Evolutionary conservation across 2,113 vertebrate genomes (phyloP).

Genomic region (Phalacrocorax aristotelis): DNA sequence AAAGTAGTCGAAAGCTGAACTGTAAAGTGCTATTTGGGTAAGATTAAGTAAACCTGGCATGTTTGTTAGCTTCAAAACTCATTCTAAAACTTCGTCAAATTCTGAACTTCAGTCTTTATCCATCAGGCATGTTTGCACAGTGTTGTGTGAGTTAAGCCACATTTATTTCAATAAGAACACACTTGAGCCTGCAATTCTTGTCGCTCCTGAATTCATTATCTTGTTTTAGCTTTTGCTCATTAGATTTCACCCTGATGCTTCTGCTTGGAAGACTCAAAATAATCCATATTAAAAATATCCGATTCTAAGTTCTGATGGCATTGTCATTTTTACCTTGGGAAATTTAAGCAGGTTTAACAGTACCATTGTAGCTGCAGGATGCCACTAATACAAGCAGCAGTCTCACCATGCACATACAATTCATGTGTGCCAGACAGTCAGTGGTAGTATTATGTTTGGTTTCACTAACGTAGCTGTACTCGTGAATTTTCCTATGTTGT

Average conservation of each 20-base stretch:
- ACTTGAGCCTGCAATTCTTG: neutral
- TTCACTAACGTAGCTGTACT: neutral
- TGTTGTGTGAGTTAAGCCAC: neutral
- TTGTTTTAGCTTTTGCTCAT: neutral
- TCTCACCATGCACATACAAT: fast-evolving
- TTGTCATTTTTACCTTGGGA: neutral
- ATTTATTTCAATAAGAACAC: neutral
- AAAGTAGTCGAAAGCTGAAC: neutral
- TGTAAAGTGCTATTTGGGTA: neutral
- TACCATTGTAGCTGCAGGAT: neutral
- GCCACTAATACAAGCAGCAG: neutral
- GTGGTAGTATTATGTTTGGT: neutral
- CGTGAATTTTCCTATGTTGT: neutral
- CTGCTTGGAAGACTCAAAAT: neutral
- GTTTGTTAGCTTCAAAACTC: neutral
- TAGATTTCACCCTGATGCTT: neutral
- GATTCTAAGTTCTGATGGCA: neutral
- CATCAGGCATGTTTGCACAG: neutral
- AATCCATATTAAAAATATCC: too few species aligned
- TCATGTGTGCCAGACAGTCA: neutral
- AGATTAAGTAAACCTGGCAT: neutral
- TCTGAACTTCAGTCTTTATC: neutral
- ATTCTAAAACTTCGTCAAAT: neutral
- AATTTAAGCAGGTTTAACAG: neutral
- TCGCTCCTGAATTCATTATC: neutral